Evolutionary conservation across 2,113 vertebrate genomes (phyloP), one percentile per base, ranked within the genome.

Genomic region (Chamaea fasciata): DNA sequence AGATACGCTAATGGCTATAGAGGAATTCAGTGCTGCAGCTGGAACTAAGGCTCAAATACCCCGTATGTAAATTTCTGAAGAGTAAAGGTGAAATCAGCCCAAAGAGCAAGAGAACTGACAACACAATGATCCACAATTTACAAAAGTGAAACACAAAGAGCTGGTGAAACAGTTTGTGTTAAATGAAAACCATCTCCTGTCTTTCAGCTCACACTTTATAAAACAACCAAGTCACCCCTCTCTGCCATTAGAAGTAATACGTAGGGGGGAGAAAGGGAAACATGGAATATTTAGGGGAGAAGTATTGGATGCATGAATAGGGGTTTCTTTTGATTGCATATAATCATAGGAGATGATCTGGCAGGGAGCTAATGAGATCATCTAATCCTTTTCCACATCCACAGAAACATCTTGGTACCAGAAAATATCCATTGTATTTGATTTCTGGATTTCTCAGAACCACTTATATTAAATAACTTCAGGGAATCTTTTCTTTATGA

Each of bases 391-490:
- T 94, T 79, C 42, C 63, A 83, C 55, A 87, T 82, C 70, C 70
- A 73, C 46, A 76, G 65, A 76, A 95, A 65, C 53, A 68, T 57
- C 78, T 69, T 0, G 0, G 37, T 83, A 73, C 44, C 57, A 92
- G 73, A 89, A 96, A 71, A 84, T 76, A 94, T 15, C 41, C 81
- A 52, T 81, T 74, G 50, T 83, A 79, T 94, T 84, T 69, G 70
- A 95, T 92, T 95, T 94, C 89, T 0, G 0, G 30, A 81, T 83
- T 95, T 92, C 75, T 89, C 78, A 85, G 89, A 82, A 73, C 41
- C 15, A 31, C 39, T 79, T 62, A 30, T 73, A 85, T 79, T 94
- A 91, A 94, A 92, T 87, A 96, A 92, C 80, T 94, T 92, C 53
- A 82, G 69, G 59, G 62, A 92, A 85, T 79, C 44, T 85, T 91